These are phyloP conservation scores for Egretta garzetta DNA, from an alignment of 2,113 vertebrate genomes.

Conservation along the genomic window DNA sequence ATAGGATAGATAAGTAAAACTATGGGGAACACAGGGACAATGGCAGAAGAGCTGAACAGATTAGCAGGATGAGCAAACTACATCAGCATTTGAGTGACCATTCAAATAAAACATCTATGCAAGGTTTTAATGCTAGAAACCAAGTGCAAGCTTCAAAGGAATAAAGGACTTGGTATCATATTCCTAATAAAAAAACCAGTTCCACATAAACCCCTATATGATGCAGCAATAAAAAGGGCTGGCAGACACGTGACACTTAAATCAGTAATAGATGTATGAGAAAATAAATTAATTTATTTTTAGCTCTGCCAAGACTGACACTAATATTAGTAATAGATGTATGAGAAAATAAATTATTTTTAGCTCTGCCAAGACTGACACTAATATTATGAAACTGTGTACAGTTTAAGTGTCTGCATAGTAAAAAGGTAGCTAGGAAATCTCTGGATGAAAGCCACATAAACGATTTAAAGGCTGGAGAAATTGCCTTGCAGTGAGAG, in stretches of 20 bases:
- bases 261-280: not conserved
- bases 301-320: not conserved
- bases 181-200: not conserved
- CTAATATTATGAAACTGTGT: not conserved
- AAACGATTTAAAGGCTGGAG: not conserved
- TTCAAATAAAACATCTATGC: not conserved
- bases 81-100: not conserved
- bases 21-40: not conserved
- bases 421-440: not conserved
- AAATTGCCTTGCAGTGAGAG: not conserved
- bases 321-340: not conserved
- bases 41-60: not conserved
- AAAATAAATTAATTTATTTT: not conserved
- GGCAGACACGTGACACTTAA: not conserved
- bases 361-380: not conserved
- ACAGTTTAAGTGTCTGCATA: not conserved
- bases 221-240: not conserved
- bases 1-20: not conserved
- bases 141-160: not conserved
- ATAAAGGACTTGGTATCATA: not conserved
- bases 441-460: not conserved
- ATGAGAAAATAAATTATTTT: not conserved
- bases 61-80: not conserved
- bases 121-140: not conserved
- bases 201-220: not conserved